Evolutionary conservation across 2,888 invertebrate species (phyloP).

Genomic region (Spodoptera picta): DNA sequence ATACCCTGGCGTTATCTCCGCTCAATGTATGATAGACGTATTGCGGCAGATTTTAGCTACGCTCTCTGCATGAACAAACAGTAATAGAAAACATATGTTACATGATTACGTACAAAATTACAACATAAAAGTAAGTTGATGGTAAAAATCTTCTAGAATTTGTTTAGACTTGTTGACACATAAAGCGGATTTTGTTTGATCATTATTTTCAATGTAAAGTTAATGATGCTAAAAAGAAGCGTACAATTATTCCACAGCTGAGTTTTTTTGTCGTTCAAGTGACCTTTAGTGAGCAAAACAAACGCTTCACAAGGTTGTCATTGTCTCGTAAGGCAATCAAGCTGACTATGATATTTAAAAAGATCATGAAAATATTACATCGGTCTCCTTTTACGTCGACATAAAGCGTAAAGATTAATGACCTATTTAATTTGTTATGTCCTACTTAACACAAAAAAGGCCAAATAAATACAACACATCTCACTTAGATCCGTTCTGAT

Average conservation of each 20-base stretch:
- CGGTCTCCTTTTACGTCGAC: too few species aligned
- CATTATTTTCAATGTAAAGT: not conserved
- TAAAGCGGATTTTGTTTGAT: slow-evolving; percentile 1
- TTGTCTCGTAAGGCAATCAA: slow-evolving; percentile 28
- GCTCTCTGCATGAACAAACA: slow-evolving; percentile 10
- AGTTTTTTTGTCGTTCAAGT: slow-evolving; percentile 29
- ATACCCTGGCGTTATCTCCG: slow-evolving; percentile 5
- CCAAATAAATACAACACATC: slow-evolving; percentile 1
- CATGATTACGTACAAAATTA: not conserved
- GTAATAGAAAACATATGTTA: not conserved
- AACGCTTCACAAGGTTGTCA: slow-evolving; percentile 45
- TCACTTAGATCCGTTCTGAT: slow-evolving; percentile 2
- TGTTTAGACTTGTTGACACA: not conserved
- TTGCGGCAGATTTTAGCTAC: slow-evolving; percentile 24
- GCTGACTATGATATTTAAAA: too few species aligned
- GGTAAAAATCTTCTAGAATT: not conserved
- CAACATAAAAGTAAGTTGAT: not conserved
- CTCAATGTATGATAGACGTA: slow-evolving; percentile 11
- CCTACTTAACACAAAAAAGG: slow-evolving; percentile 20
- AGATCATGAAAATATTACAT: too few species aligned
- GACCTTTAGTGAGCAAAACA: slow-evolving; percentile 46
- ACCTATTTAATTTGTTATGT: slow-evolving; percentile 28
- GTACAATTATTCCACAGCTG: slow-evolving; percentile 10
- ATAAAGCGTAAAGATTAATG: slow-evolving; percentile 22
- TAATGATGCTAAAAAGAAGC: slow-evolving; percentile 11